These are phyloP conservation scores for Dicranocentrus wangi DNA, from an alignment of 2,888 invertebrate genomes.

Conservation along the genomic window DNA sequence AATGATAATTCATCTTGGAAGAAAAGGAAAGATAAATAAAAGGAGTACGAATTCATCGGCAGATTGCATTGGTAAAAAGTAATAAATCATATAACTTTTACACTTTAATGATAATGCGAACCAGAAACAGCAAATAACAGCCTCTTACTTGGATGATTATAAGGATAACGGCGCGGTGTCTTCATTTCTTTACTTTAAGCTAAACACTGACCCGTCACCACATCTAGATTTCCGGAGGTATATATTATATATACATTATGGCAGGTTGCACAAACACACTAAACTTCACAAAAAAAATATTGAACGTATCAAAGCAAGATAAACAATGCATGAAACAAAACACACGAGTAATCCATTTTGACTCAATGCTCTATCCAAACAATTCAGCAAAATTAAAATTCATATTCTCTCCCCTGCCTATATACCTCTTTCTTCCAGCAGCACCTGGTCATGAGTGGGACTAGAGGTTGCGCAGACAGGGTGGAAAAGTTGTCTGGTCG, in stretches of 20 bases:
- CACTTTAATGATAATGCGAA: slow-evolving; percentile 63
- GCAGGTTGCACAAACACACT: background rate
- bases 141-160: slow-evolving; percentile 33
- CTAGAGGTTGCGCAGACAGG: no score
- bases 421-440: no score
- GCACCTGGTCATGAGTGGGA: no score
- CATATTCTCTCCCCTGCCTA: no score
- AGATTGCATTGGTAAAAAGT: slow-evolving; percentile 38
- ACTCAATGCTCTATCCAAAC: no score
- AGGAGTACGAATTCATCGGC: slow-evolving; percentile 12
- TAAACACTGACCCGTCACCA: slow-evolving; percentile 6
- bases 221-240: background rate
- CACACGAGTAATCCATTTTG: slow-evolving; percentile 23
- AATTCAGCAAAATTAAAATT: no score
- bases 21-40: slow-evolving; percentile 6
- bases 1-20: slow-evolving; percentile 9
- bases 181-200: slow-evolving; percentile 38
- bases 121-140: slow-evolving; percentile 58
- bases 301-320: background rate
- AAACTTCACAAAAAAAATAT: slow-evolving; percentile 18
- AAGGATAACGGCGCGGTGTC: slow-evolving; percentile 45
- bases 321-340: background rate
- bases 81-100: slow-evolving; percentile 63
- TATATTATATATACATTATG: background rate
- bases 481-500: no score